Conservation (phyloP, 2,113 vertebrate genomes). For the Polyodon spathula region DNA sequence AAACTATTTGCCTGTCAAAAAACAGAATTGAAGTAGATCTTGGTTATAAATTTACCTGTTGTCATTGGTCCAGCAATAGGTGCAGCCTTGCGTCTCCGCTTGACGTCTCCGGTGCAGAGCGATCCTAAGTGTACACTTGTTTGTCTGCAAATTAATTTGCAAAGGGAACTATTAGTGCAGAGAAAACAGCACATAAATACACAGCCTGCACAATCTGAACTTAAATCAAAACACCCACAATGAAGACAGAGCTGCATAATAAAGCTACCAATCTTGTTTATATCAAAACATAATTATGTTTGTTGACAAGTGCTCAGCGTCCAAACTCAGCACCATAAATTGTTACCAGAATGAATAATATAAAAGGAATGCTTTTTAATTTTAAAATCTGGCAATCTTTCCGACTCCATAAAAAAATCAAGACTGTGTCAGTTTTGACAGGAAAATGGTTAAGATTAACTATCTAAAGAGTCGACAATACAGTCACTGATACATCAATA, state of each 20-base stretch:
- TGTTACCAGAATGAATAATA: constrained; percentile 70
- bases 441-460: constrained; percentile 66
- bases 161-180: constrained; percentile 56
- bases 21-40: constrained; percentile 23
- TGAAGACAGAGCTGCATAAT: constrained; percentile 51
- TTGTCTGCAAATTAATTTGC: constrained; percentile 78
- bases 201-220: constrained; percentile 48
- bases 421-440: constrained; percentile 51
- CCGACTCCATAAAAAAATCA: constrained; percentile 63
- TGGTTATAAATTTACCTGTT: constrained; percentile 65
- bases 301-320: constrained; percentile 78
- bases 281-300: constrained; percentile 87
- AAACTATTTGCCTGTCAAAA: constrained; percentile 58
- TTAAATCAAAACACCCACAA: constrained; percentile 56
- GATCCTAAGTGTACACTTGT: constrained; percentile 94
- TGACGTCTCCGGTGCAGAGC: constrained; percentile 89
- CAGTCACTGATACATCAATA: constrained; percentile 62
- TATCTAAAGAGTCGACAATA: constrained; percentile 65
- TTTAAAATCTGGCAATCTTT: constrained; percentile 84
- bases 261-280: constrained; percentile 86
- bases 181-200: constrained; percentile 40
- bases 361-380: constrained; percentile 86
- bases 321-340: constrained; percentile 80
- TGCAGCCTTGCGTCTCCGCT: constrained; percentile 90
- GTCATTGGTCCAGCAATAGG: constrained; percentile 70